These are phyloP conservation scores for Amblyjoppa fuscipennis DNA, from an alignment of 2,888 invertebrate species.

Conservation along the genomic window DNA sequence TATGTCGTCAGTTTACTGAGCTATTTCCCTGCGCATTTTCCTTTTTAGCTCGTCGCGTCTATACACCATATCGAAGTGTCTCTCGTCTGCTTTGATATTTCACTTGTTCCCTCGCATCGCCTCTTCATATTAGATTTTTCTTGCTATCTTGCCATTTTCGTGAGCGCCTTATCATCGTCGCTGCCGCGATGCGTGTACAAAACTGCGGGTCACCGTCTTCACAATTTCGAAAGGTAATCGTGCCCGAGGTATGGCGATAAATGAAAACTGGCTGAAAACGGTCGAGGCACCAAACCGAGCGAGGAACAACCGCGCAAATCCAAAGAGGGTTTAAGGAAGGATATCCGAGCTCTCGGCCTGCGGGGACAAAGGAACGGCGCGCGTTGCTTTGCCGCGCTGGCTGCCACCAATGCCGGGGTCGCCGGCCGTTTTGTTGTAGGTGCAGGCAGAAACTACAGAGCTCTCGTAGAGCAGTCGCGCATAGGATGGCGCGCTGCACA, in stretches of 20 bases:
- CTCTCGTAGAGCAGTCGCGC: constrained; percentile 4
- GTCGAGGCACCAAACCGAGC: constrained; percentile 31
- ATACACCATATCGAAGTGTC: not conserved
- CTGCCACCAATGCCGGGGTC: constrained; percentile 71
- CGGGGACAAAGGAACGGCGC: constrained; percentile 74
- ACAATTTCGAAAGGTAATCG: not conserved
- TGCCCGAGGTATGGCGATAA: not conserved
- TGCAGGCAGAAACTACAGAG: constrained; percentile 65
- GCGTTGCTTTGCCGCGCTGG: not conserved
- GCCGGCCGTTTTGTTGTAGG: constrained; percentile 78
- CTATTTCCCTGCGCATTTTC: not conserved
- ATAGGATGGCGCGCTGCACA: not conserved
- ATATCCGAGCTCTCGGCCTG: constrained; percentile 9
- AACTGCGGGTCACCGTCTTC: not conserved
- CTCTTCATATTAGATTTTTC: not conserved
- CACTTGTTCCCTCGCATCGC: not conserved
- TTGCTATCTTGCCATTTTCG: not conserved
- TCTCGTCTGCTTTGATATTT: not conserved
- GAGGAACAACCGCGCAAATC: constrained; percentile 54
- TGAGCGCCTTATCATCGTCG: not conserved
- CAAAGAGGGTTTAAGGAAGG: constrained; percentile 31
- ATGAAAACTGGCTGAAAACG: constrained; percentile 22
- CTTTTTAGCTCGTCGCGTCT: not conserved
- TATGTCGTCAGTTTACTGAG: not conserved
- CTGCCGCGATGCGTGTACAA: not conserved